Evolutionary conservation across 2,113 vertebrate species (phyloP).

Genomic region (Ascaphus truei): DNA sequence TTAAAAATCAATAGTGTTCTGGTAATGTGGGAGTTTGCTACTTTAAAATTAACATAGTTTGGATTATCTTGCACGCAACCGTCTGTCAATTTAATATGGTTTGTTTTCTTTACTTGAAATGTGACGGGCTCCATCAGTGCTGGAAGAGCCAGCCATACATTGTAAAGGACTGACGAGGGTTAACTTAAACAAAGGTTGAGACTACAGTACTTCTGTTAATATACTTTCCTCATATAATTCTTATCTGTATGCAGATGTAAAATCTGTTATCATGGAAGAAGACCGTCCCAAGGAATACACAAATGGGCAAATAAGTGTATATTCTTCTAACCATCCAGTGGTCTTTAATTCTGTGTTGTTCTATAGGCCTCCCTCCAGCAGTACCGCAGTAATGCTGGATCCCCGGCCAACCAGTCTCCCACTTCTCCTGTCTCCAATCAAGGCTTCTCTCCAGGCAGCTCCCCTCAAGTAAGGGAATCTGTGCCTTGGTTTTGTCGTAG

Average conservation of each 20-base stretch:
- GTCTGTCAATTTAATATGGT: no score
- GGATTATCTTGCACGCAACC: no score
- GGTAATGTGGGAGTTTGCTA: no score
- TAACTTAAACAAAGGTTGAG: no score
- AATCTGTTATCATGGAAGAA: neutral
- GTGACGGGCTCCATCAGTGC: no score
- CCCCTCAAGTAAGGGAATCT: conserved; percentile 92
- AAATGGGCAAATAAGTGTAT: neutral
- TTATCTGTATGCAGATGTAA: neutral
- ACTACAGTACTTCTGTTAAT: no score
- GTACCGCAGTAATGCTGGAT: conserved; percentile 95
- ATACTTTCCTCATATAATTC: no score
- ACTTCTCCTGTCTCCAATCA: conserved; percentile 99
- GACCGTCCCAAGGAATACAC: neutral
- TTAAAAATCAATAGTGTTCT: no score
- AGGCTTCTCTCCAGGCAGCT: conserved; percentile 98
- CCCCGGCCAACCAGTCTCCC: conserved; percentile 98
- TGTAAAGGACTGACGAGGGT: no score
- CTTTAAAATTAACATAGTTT: no score
- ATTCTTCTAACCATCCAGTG: conserved; percentile 41
- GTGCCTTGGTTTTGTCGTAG: conserved; percentile 53
- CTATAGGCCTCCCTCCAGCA: conserved; percentile 89
- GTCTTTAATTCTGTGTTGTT: conserved; percentile 67
- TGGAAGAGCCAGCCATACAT: no score
- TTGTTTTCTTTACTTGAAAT: no score